Conservation (phyloP, 2,113 vertebrate species). For the Mugil cephalus region DNA sequence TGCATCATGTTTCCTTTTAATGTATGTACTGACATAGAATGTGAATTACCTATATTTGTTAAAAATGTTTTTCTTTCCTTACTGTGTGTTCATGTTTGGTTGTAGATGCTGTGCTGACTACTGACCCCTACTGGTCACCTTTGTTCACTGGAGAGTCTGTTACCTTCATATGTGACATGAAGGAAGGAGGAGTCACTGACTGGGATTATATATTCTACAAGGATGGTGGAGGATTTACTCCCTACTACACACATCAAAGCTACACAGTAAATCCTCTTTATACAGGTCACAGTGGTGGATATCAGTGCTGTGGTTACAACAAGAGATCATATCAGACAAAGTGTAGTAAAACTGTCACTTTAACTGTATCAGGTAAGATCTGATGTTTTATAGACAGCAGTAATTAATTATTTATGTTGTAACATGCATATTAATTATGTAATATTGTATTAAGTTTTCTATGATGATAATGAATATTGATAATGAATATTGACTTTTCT, state of each 20-base stretch:
- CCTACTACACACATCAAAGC: accelerated
- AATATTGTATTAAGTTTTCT: no score
- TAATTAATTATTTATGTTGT: background rate
- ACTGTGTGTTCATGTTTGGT: background rate
- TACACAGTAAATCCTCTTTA: accelerated
- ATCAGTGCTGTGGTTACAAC: background rate
- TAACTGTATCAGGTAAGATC: conserved; percentile 2
- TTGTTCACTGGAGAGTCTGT: conserved; percentile 1
- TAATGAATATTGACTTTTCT: no score
- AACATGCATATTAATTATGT: no score
- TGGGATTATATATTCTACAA: background rate
- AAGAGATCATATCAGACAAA: background rate
- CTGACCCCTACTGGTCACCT: conserved; percentile 2
- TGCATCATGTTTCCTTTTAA: background rate
- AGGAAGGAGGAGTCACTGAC: background rate
- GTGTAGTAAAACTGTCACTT: background rate
- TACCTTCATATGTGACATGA: conserved; percentile 37
- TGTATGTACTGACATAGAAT: accelerated
- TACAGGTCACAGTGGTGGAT: background rate
- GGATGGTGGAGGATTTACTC: accelerated
- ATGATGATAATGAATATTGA: no score
- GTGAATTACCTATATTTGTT: accelerated
- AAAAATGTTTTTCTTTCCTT: background rate
- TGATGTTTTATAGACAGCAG: background rate
- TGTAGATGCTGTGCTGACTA: background rate